Evolutionary conservation across 1,140 invertebrate species (phyloP), one percentile per base, ranked within the genome.

Genomic region (Nasonia longicornis): DNA sequence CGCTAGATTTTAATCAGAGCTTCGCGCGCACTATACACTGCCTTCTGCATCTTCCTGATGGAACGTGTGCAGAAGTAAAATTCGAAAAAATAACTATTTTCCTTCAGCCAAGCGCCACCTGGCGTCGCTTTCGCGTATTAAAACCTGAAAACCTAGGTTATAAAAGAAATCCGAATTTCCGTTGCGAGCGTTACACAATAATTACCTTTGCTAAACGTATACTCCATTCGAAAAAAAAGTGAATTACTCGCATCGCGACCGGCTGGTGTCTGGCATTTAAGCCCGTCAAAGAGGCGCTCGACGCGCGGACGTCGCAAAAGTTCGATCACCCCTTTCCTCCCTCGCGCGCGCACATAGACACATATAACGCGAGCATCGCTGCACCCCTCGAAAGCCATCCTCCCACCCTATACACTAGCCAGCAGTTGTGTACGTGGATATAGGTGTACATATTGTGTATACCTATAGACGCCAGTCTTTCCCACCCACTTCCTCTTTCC

Each of bases 271-370:
- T 35, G 66, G 66, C 66, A 77, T 77, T 77, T 20, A 67, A 77
- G 75, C 75, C 58, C 35, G 75, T 67, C 75, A 77, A 77, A 77
- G 29, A 63, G 66, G 29, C 58, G 58, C 64, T 67, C 58, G 75
- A 63, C 31, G 63, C 31, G 20, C 22, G 20, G 12, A 22, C 42
- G 42, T 14, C n/a, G 73, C 75, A 77, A 77, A 70, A 78, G 76
- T 78, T 78, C 76, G 76, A 78, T 78, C 76, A 78, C 64, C 66
- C 76, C 66, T 78, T 78, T 78, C 42, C 42, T 16, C 6, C 16
- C 52, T n/a, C 52, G 6, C 38, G 12, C 20, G 14, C 69, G 16
- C 35, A 71, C 31, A 70, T 29, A 26, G 4, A 31, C 11, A 20
- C 42, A 29, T n/a, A 45, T 48, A 38, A 71, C 31, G 38, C 48